Evolutionary conservation across 2,113 vertebrate genomes (phyloP), one percentile per base, ranked within the genome.

Genomic region (Trachemys scripta): DNA sequence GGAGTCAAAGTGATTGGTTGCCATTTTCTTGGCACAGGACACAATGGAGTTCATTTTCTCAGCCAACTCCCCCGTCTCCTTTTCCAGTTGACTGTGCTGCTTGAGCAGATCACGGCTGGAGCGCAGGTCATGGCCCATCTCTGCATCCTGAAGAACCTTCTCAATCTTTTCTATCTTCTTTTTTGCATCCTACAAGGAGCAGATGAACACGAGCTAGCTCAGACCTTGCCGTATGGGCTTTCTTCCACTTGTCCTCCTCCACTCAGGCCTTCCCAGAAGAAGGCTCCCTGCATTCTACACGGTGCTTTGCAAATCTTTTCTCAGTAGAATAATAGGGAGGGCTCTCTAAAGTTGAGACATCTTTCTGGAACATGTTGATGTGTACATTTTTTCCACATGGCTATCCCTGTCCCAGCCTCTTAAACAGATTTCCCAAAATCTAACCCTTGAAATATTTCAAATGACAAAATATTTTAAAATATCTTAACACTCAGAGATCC

Each of bases 161-260:
- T 99, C 98, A 57, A 99, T 99, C 93, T 98, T 98, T 84, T 99
- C 99, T 56, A 98, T 98, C 95, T 99, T 99, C 90, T 98, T 88
- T 93, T 98, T 99, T 72, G 98, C 98, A 84, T 99, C 99, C 99
- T 99, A 90, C 6, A 92, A 95, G 72, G 25, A 90, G 85, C 47
- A 13, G 7, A 78, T 86, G 47, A 93, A 1, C 0, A 2, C 8
- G 80, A 10, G n/a, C 2, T 96, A 1, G 1, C 5, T 87, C 2
- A 75, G 57, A 81, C 42, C 35, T 76, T 80, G 49, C 10, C 22
- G 50, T 78, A n/a, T 42, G 3, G 69, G 29, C 7, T 56, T 91
- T 35, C 42, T 85, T 56, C 2, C 24, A 47, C 27, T n/a, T 45
- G 24, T 83, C 91, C 90, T 89, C 29, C 86, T 92, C 75, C 57